Conservation (phyloP, 2,888 invertebrate species). For the Drosophila barbarae region DNA sequence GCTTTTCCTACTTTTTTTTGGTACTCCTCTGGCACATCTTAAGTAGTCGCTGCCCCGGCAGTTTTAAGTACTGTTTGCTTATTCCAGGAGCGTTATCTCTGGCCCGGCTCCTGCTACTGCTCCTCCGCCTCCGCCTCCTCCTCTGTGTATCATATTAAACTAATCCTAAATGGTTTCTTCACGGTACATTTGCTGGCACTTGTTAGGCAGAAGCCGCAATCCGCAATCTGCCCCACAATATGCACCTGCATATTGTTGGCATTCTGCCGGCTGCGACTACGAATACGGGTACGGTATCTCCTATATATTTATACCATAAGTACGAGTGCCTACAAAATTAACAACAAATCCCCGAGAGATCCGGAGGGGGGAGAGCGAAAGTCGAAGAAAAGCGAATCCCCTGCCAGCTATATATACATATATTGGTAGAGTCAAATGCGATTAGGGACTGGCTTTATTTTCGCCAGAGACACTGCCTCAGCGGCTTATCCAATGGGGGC, state of each 20-base stretch:
- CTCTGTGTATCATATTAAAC: constrained; percentile 76
- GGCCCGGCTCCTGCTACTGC: constrained; percentile 13
- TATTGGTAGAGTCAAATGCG: constrained; percentile 42
- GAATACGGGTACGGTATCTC: neutral
- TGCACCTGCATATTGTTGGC: constrained; percentile 45
- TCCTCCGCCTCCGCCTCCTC: neutral
- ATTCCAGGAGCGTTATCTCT: constrained; percentile 75
- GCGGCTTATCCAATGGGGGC: constrained; percentile 16
- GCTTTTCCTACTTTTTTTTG: constrained; percentile 33
- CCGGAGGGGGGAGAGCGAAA: neutral
- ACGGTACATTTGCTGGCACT: constrained; percentile 75
- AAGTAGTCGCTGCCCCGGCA: constrained; percentile 66
- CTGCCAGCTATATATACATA: constrained; percentile 9
- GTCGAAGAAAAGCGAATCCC: constrained; percentile 11
- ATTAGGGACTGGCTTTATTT: constrained; percentile 30
- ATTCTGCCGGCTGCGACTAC: constrained; percentile 32
- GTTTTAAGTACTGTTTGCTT: constrained; percentile 77
- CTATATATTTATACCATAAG: constrained; percentile 35
- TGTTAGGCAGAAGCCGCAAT: constrained; percentile 26
- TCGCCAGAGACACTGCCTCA: constrained; percentile 17
- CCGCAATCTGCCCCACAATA: constrained; percentile 21
- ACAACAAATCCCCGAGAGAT: constrained; percentile 22
- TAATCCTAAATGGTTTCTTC: constrained; percentile 79
- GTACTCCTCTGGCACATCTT: constrained; percentile 23
- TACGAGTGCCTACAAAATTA: constrained; percentile 40